Base-by-base conservation (phyloP, 2,888 invertebrate species). In the Drosophila anomelani region DNA sequence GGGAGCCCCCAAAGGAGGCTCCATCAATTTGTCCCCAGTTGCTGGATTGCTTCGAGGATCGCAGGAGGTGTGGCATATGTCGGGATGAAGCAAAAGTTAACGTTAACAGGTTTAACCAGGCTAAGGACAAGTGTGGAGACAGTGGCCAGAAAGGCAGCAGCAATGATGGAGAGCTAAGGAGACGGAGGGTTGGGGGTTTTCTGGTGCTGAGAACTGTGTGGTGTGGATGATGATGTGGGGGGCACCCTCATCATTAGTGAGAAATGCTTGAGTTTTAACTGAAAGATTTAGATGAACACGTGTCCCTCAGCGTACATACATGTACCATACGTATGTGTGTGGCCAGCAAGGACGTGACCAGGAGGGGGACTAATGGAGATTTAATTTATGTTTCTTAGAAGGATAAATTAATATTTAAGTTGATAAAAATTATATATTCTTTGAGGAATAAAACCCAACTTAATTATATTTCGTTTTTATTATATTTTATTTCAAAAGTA, bases 71-170 rank as follows among this genome's bases (percentile, higher is more conserved):
- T 29, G 69, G 38, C 9, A 12, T 34, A n/a, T 10, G 20, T 20
- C 46, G 53, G 54, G 38, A 38, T 44, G 47, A 38, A 57, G 75
- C 66, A 75, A 81, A 83, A 87, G 88, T 83, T 87, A 83, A 85
- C 82, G 85, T 79, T 83, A 83, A 83, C 82, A 85, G 82, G 82
- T 83, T 87, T 87, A 83, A 87, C 85, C 82, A 81, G 71, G 88
- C 88, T 85, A 79, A 87, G 82, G 82, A 85, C 85, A 82, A 81
- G 73, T 57, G 79, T 53, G 71, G 74, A 77, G 77, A 68, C 79
- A 79, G 85, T 87, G 87, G 64, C 44, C 54, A 53, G 41, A 47
- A 43, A 29, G 43, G 47, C 39, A 53, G 12, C 23, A n/a, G 15
- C 41, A 23, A 15, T 36, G 51, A 49, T 13, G 34, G 38, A 20